A percentile compares a stretch with the other conserved stretches of the same genome.
These are phyloP conservation scores for Hafferia zeledoni DNA, from an alignment of 2,797 vertebrate species.

Conservation along the genomic window DNA sequence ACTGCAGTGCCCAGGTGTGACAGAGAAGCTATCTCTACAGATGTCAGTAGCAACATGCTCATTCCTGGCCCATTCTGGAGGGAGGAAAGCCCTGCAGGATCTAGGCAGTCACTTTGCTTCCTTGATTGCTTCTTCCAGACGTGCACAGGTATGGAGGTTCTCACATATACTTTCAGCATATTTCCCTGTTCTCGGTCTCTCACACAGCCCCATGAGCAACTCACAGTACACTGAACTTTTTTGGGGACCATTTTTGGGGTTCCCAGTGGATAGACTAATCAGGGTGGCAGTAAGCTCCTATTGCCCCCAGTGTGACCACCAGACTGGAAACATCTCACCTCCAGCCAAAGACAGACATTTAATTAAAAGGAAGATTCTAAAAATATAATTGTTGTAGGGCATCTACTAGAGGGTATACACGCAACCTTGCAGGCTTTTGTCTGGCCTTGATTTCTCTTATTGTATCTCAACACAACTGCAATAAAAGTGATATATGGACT, in stretches of 20 bases:
- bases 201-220: accelerated
- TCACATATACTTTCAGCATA: accelerated
- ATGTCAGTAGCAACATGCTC: accelerated
- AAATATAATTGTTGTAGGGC: background rate
- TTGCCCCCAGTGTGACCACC: background rate
- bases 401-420: background rate
- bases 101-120: accelerated
- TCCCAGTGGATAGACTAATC: background rate
- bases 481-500: background rate
- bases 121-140: background rate
- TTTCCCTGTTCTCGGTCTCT: background rate
- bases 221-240: accelerated
- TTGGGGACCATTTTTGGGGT: too few relatives aligned
- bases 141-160: accelerated
- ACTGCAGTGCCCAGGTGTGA: background rate
- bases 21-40: background rate
- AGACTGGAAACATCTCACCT: background rate
- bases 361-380: background rate
- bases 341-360: background rate
- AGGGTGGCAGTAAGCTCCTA: background rate
- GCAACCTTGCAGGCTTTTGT: background rate
- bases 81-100: accelerated
- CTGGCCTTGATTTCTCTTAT: background rate
- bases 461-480: background rate
- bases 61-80: background rate